A percentile compares a stretch with the other conserved stretches of the same genome.
Conservation (phyloP, 1,140 invertebrate species). For the Penaeus chinensis region DNA sequence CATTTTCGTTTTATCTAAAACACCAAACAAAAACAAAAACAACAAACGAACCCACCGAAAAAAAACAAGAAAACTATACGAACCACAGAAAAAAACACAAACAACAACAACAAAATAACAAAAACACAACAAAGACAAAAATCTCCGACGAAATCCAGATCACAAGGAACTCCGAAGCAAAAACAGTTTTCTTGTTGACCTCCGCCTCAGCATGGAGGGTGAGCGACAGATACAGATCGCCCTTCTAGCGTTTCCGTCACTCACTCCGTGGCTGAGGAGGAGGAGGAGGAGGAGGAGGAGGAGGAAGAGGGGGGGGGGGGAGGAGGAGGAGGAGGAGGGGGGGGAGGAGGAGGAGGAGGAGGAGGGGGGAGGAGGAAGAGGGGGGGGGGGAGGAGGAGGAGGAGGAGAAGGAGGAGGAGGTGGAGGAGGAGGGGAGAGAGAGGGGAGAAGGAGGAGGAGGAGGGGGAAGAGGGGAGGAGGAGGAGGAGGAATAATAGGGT, state of each 20-base stretch:
- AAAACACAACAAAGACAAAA: slow-evolving; percentile 9
- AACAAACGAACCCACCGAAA: too few species aligned
- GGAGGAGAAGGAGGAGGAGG: too few species aligned
- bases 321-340: not conserved
- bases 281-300: not conserved
- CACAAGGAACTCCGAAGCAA: slow-evolving; percentile 47
- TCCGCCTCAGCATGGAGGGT: slow-evolving; percentile 53
- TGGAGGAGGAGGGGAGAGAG: too few species aligned
- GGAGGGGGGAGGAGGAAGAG: not conserved
- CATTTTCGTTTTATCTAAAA: too few species aligned
- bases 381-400: not conserved
- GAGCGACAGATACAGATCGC: slow-evolving; percentile 52
- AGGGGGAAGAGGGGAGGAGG: not conserved
- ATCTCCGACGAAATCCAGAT: slow-evolving; percentile 46
- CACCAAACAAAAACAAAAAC: too few species aligned
- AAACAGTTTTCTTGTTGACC: slow-evolving; percentile 60
- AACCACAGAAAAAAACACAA: too few species aligned
- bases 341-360: not conserved
- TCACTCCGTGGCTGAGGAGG: slow-evolving; percentile 35
- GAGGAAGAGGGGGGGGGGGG: not conserved
- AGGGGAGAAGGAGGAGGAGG: not conserved
- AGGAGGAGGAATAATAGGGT: not conserved
- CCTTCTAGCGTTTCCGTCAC: slow-evolving; percentile 60
- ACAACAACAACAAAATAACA: too few species aligned
- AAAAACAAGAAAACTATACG: too few species aligned